Percentiles rank a stretch among this genome's conserved stretches.
Conservation (phyloP, 2,888 invertebrate species). For the Phrixothrix hirtus region DNA sequence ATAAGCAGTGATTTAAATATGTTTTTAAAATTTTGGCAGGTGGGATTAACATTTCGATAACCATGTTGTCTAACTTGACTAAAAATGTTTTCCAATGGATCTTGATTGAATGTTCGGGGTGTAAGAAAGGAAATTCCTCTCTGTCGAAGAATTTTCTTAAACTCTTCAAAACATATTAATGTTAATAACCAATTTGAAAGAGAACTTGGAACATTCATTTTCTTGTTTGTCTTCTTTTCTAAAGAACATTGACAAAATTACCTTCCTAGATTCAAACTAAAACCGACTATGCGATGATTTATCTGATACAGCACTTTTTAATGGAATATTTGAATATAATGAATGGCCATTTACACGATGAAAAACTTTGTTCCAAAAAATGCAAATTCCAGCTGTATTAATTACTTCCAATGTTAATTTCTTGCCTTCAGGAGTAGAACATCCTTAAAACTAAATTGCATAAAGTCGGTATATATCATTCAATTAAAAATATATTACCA, state of each 20-base stretch:
- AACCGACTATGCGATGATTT: conserved; percentile 2
- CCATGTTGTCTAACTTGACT: conserved; percentile 9
- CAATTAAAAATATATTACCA: neutral
- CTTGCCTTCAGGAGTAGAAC: neutral
- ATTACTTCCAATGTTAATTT: neutral
- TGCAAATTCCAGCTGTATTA: neutral
- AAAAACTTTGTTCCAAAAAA: neutral
- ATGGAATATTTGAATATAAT: neutral
- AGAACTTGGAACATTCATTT: neutral
- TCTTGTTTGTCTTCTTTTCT: neutral
- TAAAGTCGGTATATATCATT: neutral
- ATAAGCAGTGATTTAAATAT: conserved; percentile 2
- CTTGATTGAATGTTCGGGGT: conserved; percentile 11
- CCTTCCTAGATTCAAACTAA: conserved; percentile 6
- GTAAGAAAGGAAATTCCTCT: neutral
- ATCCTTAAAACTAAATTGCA: neutral
- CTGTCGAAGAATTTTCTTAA: neutral
- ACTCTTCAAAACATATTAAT: neutral
- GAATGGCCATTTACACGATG: neutral
- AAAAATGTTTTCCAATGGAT: conserved; percentile 7
- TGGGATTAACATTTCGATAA: conserved; percentile 8
- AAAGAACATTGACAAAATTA: conserved; percentile 1
- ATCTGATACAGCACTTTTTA: neutral
- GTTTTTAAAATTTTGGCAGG: neutral
- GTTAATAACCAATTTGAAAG: conserved; percentile 6